Evolutionary conservation across 2,797 vertebrate species (phyloP).

Genomic region (Pampus argenteus): DNA sequence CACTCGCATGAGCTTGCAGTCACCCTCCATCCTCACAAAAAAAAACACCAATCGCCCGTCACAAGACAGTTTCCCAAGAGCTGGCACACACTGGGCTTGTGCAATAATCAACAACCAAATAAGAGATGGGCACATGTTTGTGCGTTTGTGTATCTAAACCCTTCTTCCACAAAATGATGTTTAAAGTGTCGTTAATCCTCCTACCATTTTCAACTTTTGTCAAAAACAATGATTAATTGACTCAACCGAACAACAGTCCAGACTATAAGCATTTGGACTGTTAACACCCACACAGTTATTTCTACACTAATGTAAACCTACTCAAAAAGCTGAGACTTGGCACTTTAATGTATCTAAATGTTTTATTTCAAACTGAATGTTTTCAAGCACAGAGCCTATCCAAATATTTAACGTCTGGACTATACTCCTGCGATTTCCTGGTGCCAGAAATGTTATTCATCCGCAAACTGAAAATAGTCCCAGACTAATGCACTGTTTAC

Average conservation of each 20-base stretch:
- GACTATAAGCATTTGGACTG: no score
- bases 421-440: background rate
- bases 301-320: background rate
- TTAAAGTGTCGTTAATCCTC: no score
- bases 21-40: background rate
- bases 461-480: background rate
- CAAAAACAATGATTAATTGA: no score
- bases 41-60: background rate
- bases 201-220: no score
- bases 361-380: background rate
- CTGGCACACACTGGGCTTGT: slow-evolving; percentile 8
- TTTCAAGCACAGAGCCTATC: no score
- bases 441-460: background rate
- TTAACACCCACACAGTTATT: no score
- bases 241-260: no score
- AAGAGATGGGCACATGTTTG: background rate
- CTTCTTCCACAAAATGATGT: slow-evolving; percentile 17
- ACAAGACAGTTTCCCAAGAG: slow-evolving; percentile 38
- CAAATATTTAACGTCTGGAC: background rate
- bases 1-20: background rate
- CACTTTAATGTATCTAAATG: background rate
- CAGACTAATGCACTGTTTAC: no score
- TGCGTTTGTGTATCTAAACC: background rate
- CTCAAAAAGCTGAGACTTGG: background rate
- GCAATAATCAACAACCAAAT: slow-evolving; percentile 33